Base-by-base conservation (phyloP, 2,113 vertebrate species). In the Elgaria multicarinata region DNA sequence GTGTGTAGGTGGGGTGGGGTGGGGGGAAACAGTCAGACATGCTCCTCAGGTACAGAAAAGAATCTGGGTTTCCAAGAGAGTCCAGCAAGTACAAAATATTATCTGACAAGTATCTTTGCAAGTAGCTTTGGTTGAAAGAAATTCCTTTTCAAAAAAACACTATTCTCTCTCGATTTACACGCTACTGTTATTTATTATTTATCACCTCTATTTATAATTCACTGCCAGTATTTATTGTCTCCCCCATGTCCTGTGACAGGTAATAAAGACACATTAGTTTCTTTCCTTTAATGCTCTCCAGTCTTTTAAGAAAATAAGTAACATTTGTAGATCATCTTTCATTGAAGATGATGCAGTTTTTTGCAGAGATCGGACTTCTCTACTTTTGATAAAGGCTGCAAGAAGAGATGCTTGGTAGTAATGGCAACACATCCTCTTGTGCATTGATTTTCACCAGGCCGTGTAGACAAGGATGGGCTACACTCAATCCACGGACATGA, bases 151-250 rank as follows among this genome's bases (percentile, higher is more conserved):
- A 75, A 74, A 85, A 33, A 1, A 44, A 84, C 50, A 69, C 62
- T 36, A 0, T 69, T 9, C 78, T 91, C 50, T 71, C 31, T 74
- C 75, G 71, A 78, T 75, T 93, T 91, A 39, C 67, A 87, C 86
- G 83, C 83, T 39, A 53, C 77, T 85, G 86, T 18, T 83, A 87
- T 94, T 90, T 80, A 89, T 94, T 93, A 91, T 94, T 95, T 88
- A 94, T 76, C 77, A 46, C 44, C 24, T 0, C 86, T 91, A 89
- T 93, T 91, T 91, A 89, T 90, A 94, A 90, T 90, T 92, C 85
- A 90, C 80, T 67, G 50, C 62, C 36, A 0, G 76, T 72, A 16
- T 89, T 93, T 91, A 33, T 79, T n/a, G 72, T 86, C 55, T 58
- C 50, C 0, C 0, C 77, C 69, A 86, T 67, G 69, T 83, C 86